Conservation (phyloP, 2,888 invertebrate species). For the Oligia strigilis region DNA sequence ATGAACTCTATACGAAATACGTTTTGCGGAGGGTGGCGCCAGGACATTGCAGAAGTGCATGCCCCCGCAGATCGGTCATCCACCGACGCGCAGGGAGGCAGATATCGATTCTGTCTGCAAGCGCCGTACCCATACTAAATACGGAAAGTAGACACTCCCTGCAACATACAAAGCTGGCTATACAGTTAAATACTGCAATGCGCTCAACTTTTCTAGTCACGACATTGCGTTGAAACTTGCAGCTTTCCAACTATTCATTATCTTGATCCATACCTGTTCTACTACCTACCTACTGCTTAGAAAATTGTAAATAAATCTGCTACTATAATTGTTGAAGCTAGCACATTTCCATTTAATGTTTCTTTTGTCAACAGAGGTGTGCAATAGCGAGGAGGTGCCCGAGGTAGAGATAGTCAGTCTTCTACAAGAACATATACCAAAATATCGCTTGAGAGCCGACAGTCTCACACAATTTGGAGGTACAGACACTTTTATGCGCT, state of each 20-base stretch:
- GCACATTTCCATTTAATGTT: slow-evolving; percentile 63
- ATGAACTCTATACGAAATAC: background rate
- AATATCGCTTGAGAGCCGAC: slow-evolving; percentile 98
- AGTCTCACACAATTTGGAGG: slow-evolving; percentile 98
- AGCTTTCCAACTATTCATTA: slow-evolving; percentile 77
- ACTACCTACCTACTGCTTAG: slow-evolving; percentile 55
- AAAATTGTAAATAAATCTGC: slow-evolving; percentile 63
- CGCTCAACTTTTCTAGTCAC: slow-evolving; percentile 80
- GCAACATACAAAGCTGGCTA: slow-evolving; percentile 69
- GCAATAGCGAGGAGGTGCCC: slow-evolving; percentile 97
- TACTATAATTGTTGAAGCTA: slow-evolving; percentile 43
- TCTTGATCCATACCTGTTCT: slow-evolving; percentile 71
- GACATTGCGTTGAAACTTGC: slow-evolving; percentile 77
- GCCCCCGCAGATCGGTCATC: slow-evolving; percentile 77
- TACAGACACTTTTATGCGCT: slow-evolving; percentile 79
- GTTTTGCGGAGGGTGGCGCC: slow-evolving; percentile 42
- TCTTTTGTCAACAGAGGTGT: slow-evolving; percentile 94
- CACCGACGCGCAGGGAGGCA: slow-evolving; percentile 74
- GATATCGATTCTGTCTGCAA: slow-evolving; percentile 88
- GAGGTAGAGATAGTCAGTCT: slow-evolving; percentile 99
- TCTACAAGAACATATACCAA: slow-evolving; percentile 98
- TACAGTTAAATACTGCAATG: slow-evolving; percentile 74
- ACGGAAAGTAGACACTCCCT: slow-evolving; percentile 78
- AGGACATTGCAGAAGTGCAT: slow-evolving; percentile 76
- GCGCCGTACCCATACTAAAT: slow-evolving; percentile 78